Base-by-base conservation (phyloP, 2,888 invertebrate species). In the Drosophila trichaetosa region DNA sequence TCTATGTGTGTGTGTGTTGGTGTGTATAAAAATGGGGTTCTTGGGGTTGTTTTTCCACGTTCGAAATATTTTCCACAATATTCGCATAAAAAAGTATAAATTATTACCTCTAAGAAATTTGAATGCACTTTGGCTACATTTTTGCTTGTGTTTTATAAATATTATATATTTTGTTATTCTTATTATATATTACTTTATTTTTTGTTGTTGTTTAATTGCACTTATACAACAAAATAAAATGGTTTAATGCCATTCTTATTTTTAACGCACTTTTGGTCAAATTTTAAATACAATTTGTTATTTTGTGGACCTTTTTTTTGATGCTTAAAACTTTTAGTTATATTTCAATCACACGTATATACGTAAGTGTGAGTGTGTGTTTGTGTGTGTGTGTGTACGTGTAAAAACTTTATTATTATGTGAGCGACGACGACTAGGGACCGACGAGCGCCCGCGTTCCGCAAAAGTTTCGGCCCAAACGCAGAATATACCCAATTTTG, bases 401-500 rank as follows among this genome's bases (percentile, higher is more conserved):
- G 21, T 46, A 46, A 34, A 66, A 75, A 75, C 69, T 80, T 72
- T 68, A 56, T 63, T 62, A 63, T 76, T 83, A 60, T 62, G 66
- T 69, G 73, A 73, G 56, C 40, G 38, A 40, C 21, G 16, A 46
- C 46, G 46, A 46, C 21, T 16, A 46, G 46, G 46, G 21, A 46
- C 46, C 46, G 46, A 33, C 74, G 69, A 71, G 52, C 49, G 69
- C 67, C 69, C 72, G 72, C 68, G 72, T 76, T 80, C 66, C 70
- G 73, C 67, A 60, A 76, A 79, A 74, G 70, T 82, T 76, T 87
- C 77, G 62, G 87, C 85, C 89, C 67, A 46, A 56, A 73, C 80
- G 70, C 84, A 75, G 77, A 84, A 74, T 89, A 76, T 80, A 74
- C 66, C 74, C 67, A 86, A 87, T 82, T 76, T 69, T 24, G 7